Evolutionary conservation across 2,888 invertebrate genomes (phyloP), one percentile per base, ranked within the genome.

Genomic region (Lochmaea capreae): DNA sequence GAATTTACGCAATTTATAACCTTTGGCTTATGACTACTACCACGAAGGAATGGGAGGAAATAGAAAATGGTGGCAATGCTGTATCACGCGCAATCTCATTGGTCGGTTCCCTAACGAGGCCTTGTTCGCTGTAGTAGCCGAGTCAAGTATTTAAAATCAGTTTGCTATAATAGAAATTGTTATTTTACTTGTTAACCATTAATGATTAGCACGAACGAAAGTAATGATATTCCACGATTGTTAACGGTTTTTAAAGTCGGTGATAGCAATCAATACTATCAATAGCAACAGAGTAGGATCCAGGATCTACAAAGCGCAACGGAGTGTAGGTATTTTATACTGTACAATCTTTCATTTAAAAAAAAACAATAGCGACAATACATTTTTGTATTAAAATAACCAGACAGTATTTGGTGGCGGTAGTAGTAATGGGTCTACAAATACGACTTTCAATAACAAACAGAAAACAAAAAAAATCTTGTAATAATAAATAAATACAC

Each of bases 1-100:
- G 61, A 62, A 52, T 62, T 6, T 67, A 58, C 57, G 42, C 39
- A 62, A 18, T n/a, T 59, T 57, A 26, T 46, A 46, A 68, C 49
- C 61, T 68, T 57, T 22, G 61, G 16, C 18, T n/a, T 39, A 16
- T 2, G 46, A 46, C 54, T 12, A 18, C n/a, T n/a, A n/a, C n/a
- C 5, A 43, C 26, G 8, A 33, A 68, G 14, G 42, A 49, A 14
- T 65, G 18, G n/a, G 58, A 67, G 12, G 39, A 58, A 43, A 54
- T 58, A 16, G 9, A 58, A 67, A 67, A 43, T 67, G 42, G 18
- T 59, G 46, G 59, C 67, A n/a, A 16, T 59, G 46, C 46, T 18
- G 54, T 54, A 54, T 14, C 39, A 12, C 39, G 18, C 42, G 67
- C 46, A 39, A 33, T 52, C 12, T 57, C 39, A 61, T 61, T 61